Evolutionary conservation across 1,140 invertebrate species (phyloP), one percentile per base, ranked within the genome.

Genomic region (Zaprionus ornatus): DNA sequence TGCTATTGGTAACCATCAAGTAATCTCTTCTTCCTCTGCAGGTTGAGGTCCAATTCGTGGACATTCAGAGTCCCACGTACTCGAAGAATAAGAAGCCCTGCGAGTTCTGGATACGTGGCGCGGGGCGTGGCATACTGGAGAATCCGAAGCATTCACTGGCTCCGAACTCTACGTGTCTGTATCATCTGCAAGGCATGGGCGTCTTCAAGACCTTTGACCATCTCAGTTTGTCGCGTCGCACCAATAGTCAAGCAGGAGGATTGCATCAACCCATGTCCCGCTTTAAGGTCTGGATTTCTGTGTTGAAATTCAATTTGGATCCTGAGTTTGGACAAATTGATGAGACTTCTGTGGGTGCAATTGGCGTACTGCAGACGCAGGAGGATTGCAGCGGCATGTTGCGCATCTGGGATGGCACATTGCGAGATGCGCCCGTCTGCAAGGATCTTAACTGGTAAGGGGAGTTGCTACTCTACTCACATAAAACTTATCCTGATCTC

Each of bases 251-350:
- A 45, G 77, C 86, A 5, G 77, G 80, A 0, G 77, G 80, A 0
- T 52, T 84, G 61, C 90, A 92, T 64, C 86, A 83, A 7, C 87
- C 91, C 0, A 48, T 91, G 4, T 95, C 93, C 50, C 94, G 96
- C 67, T 97, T 96, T 85, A 94, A 96, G 71, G 96, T 98, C 0
- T 98, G 97, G 97, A 94, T 98, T 69, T 97, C 97, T 1, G 95
- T 98, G 56, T 93, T 97, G 59, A 98, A 97, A 93, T 98, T 97
- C 92, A 96, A 97, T 93, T 70, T 92, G 62, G 87, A 91, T 66
- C 92, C 90, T 7, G 87, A 91, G 35, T 92, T 92, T n/a, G 92
- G 91, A 0, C 75, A 85, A 15, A 83, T 91, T 5, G 87, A 92
- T 79, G 96, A 96, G 78, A 88, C 84, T 0, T 92, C 93, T 17